A percentile compares a stretch with the other conserved stretches of the same genome.
Conservation (phyloP, 2,113 vertebrate genomes). For the Diphyllodes magnificus region DNA sequence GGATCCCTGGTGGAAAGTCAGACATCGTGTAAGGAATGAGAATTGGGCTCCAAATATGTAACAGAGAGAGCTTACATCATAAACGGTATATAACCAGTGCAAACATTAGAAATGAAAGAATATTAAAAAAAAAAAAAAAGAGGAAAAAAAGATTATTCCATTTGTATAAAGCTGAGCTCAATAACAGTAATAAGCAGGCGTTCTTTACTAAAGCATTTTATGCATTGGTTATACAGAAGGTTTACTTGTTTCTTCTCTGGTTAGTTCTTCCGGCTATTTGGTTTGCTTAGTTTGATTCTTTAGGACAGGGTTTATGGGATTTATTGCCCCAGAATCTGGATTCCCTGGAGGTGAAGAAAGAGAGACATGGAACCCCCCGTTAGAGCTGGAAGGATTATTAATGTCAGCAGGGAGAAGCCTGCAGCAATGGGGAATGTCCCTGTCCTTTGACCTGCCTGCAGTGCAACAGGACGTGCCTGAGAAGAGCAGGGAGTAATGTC, state of each 20-base stretch:
- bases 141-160: accelerated
- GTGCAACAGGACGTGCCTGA: accelerated
- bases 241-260: neutral
- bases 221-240: neutral
- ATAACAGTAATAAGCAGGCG: neutral
- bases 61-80: neutral
- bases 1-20: neutral
- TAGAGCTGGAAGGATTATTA: neutral
- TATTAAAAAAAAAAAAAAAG: neutral
- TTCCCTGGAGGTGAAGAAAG: neutral
- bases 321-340: neutral
- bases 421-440: neutral
- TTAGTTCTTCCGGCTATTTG: neutral
- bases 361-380: neutral
- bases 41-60: neutral
- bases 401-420: neutral
- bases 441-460: neutral
- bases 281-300: neutral
- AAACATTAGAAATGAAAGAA: neutral
- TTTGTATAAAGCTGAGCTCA: neutral
- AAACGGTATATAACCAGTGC: neutral
- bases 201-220: neutral
- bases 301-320: neutral
- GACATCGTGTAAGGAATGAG: neutral
- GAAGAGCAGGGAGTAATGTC: neutral